These are phyloP conservation scores for Trichechus manatus DNA, from an alignment of 2,113 vertebrate genomes.

Conservation along the genomic window DNA sequence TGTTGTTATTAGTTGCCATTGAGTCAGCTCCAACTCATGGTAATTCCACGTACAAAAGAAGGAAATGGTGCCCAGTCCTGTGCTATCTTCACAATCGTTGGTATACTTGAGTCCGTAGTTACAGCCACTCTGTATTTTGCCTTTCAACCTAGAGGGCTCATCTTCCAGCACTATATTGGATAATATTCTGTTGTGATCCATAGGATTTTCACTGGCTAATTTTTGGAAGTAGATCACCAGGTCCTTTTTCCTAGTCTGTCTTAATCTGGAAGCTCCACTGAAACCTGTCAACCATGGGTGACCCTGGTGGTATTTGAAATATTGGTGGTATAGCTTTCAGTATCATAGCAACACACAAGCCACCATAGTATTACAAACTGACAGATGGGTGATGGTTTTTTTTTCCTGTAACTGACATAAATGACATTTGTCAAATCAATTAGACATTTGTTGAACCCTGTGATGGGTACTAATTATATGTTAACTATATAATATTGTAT, in stretches of 20 bases:
- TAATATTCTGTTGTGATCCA: background rate
- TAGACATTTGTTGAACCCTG: background rate
- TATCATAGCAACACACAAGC: background rate
- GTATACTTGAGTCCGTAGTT: background rate
- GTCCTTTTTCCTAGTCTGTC: background rate
- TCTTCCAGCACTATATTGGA: background rate
- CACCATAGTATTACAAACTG: background rate
- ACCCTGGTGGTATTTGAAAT: background rate
- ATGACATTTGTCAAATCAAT: constrained; percentile 20
- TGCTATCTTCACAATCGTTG: background rate
- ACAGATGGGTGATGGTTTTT: background rate
- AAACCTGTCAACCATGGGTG: background rate
- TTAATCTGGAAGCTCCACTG: background rate
- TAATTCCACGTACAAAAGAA: background rate
- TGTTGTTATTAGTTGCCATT: background rate
- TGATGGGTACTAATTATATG: constrained; percentile 11
- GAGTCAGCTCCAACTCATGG: background rate
- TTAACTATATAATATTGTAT: background rate
- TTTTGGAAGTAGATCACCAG: background rate
- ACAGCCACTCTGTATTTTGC: background rate
- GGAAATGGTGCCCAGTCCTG: background rate
- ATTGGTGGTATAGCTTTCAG: background rate
- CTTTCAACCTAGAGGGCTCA: background rate
- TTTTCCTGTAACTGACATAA: background rate
- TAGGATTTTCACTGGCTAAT: background rate